Evolutionary conservation across 2,797 vertebrate genomes (phyloP).

Genomic region (Acestrorhynchus altus): DNA sequence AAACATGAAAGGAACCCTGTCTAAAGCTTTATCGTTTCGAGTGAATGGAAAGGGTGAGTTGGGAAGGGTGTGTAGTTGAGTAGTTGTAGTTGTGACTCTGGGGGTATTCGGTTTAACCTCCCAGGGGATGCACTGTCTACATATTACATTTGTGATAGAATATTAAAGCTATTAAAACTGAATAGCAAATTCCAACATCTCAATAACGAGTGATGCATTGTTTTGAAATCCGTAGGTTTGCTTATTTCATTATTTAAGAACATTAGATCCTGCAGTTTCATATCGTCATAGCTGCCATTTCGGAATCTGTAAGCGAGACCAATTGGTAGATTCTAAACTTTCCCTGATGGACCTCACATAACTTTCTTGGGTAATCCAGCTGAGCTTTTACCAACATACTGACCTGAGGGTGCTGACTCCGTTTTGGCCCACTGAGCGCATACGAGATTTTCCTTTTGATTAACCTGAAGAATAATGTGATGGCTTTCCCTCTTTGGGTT

Average conservation of each 20-base stretch:
- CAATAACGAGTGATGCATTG: too few relatives aligned
- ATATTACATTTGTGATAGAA: too few relatives aligned
- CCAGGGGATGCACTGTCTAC: too few relatives aligned
- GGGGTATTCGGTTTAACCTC: too few relatives aligned
- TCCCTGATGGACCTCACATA: slow-evolving; percentile 16
- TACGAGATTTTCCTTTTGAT: slow-evolving; percentile 29
- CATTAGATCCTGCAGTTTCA: background rate
- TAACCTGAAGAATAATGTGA: slow-evolving; percentile 8
- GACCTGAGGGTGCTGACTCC: slow-evolving; percentile 25
- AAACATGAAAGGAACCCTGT: too few relatives aligned
- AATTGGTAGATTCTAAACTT: slow-evolving; percentile 6
- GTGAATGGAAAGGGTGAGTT: too few relatives aligned
- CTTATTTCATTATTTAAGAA: background rate
- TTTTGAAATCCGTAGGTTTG: background rate
- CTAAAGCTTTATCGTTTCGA: too few relatives aligned
- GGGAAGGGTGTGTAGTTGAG: too few relatives aligned
- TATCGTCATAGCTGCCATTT: background rate
- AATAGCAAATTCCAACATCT: too few relatives aligned
- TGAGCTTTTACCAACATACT: slow-evolving; percentile 29
- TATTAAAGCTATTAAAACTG: too few relatives aligned
- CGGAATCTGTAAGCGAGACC: background rate
- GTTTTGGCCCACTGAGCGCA: slow-evolving; percentile 37
- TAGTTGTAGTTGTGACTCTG: too few relatives aligned
- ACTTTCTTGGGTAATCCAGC: slow-evolving; percentile 39
- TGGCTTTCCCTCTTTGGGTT: slow-evolving; percentile 2